Evolutionary conservation across 2,797 vertebrate species (phyloP), one percentile per base, ranked within the genome.

Genomic region (Enteromius argenteus): DNA sequence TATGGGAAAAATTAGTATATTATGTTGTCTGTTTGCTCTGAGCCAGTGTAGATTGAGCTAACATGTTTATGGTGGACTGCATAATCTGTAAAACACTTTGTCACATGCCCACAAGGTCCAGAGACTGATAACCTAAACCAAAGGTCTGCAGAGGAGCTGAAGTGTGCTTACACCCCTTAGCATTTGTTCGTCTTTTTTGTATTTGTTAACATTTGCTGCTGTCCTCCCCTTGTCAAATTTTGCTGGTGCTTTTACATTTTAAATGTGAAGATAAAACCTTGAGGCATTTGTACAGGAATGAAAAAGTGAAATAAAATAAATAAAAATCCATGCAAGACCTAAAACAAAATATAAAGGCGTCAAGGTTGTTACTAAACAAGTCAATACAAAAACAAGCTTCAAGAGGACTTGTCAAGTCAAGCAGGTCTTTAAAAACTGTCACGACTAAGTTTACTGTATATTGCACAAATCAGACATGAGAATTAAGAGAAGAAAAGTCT

Each of bases 301-400:
- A 37, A 49, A 58, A 53, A 19, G 21, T n/a, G 21, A 37, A 46
- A 51, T 53, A 30, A 73, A 51, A 53, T 17, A 37, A 27, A 8
- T 67, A 80, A 53, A 80, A 27, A 32, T 37, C 62, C 32, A 80
- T n/a, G 19, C 39, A 64, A 66, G 19, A 30, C 21, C 1, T 32
- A 35, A 82, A 82, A 14, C 21, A 37, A 74, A 64, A 35, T 44
- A 32, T 27, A 3, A 3, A 64, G 7, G 5, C 21, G 3, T n/a
- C 6, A 30, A 68, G 9, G 15, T 37, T 64, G 58, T 62, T 46
- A 46, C 6, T 73, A 7, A 37, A 64, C 21, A 74, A 64, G 32
- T 35, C 46, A 80, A 44, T 71, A n/a, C 19, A 58, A 56, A 85
- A 71, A 88, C 79, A 77, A 82, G 80, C 86, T 87, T 90, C 78